phyloP scores from a whole-genome alignment of 1,140 invertebrate genomes.

The Mylabris phalerata region DNA sequence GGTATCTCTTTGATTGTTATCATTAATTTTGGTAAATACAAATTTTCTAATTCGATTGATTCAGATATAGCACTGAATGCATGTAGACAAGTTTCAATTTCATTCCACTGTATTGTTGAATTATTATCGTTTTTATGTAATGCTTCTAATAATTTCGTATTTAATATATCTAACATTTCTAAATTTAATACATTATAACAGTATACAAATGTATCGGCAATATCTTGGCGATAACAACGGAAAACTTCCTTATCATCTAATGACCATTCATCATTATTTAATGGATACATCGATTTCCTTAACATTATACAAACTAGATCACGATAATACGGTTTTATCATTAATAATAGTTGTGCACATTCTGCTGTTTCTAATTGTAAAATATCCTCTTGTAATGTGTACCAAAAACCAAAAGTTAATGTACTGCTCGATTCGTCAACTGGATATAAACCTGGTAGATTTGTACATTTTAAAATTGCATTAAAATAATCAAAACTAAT shows the following conservation, averaged over 20 bases:
- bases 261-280: slow-evolving; percentile 43
- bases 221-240: slow-evolving; percentile 85
- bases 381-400: slow-evolving; percentile 73
- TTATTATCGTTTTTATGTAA: slow-evolving; percentile 39
- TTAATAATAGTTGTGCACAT: slow-evolving; percentile 43
- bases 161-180: slow-evolving; percentile 59
- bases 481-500: slow-evolving; percentile 45
- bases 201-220: slow-evolving; percentile 82
- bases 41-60: slow-evolving; percentile 58
- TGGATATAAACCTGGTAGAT: slow-evolving; percentile 74
- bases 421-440: slow-evolving; percentile 77
- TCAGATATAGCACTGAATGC: slow-evolving; percentile 76
- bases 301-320: slow-evolving; percentile 57
- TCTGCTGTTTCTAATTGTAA: slow-evolving; percentile 46
- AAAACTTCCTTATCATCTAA: slow-evolving; percentile 78
- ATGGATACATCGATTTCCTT: slow-evolving; percentile 56
- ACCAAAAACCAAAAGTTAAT: slow-evolving; percentile 86
- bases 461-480: slow-evolving; percentile 63
- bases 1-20: slow-evolving; percentile 59
- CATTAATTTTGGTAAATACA: slow-evolving; percentile 58
- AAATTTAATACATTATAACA: slow-evolving; percentile 72
- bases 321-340: slow-evolving; percentile 61
- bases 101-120: slow-evolving; percentile 48
- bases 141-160: slow-evolving; percentile 49
- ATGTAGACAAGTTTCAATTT: slow-evolving; percentile 73